Conservation (phyloP, 2,113 vertebrate species). For the Eira barbara region DNA sequence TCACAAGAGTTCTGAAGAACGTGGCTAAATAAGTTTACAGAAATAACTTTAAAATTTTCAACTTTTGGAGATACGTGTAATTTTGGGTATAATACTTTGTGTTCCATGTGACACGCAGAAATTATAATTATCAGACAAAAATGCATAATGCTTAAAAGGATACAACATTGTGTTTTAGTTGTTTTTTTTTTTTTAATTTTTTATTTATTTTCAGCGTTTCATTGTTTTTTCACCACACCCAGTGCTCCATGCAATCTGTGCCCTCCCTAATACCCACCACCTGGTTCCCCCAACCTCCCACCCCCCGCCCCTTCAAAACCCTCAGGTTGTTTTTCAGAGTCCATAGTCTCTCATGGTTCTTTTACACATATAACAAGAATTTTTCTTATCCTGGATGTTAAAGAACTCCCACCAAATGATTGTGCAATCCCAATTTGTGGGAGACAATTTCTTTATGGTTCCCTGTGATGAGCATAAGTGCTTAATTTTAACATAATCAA, state of each 20-base stretch:
- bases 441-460: background rate
- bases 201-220: no score
- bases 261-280: no score
- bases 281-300: no score
- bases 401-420: background rate
- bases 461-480: background rate
- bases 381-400: background rate
- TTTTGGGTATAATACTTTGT: background rate
- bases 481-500: background rate
- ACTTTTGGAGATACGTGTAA: background rate
- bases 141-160: background rate
- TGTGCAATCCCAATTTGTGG: background rate
- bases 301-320: no score
- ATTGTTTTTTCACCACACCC: no score
- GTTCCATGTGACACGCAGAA: background rate
- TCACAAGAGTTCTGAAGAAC: background rate
- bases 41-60: background rate
- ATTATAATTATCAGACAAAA: background rate
- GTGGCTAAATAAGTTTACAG: background rate
- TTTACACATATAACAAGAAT: background rate
- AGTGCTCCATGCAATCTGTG: no score
- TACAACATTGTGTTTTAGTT: background rate
- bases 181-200: no score
- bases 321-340: no score
- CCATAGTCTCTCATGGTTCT: no score